A percentile compares a stretch with the other conserved stretches of the same genome.
phyloP scores from a whole-genome alignment of 2,797 vertebrate genomes.

The Thalassophryne amazonica region DNA sequence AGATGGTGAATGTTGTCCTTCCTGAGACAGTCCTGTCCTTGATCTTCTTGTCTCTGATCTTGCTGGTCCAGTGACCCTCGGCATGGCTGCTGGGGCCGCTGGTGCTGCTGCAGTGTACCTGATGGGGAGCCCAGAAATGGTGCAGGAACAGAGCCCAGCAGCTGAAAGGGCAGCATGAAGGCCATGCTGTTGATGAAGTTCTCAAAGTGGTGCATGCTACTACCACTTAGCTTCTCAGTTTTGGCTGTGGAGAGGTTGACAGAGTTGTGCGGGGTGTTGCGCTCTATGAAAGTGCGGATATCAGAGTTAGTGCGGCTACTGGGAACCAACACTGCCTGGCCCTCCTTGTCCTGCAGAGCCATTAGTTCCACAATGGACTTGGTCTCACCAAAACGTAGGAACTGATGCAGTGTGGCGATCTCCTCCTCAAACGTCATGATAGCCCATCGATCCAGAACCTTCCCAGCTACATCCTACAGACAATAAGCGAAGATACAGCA shows the following conservation, averaged over 20 bases:
- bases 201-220: constrained; percentile 90
- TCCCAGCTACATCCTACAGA: constrained; percentile 90
- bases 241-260: constrained; percentile 65
- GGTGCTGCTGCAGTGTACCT: constrained; percentile 77
- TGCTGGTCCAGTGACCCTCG: constrained; percentile 58
- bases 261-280: constrained; percentile 80
- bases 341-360: constrained; percentile 96
- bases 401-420: constrained; percentile 93
- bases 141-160: constrained; percentile 88
- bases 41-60: constrained; percentile 41
- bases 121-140: constrained; percentile 85
- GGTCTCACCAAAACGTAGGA: constrained; percentile 97
- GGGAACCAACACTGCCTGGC: constrained; percentile 85
- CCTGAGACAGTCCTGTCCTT: constrained; percentile 16
- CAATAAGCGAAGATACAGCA: background rate
- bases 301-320: constrained; percentile 87
- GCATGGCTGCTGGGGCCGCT: constrained; percentile 67
- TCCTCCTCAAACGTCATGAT: constrained; percentile 98
- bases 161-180: constrained; percentile 94
- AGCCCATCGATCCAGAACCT: constrained; percentile 95
- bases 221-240: constrained; percentile 80
- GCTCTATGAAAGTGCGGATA: constrained; percentile 95
- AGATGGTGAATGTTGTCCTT: constrained; percentile 48
- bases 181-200: constrained; percentile 93
- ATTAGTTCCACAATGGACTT: constrained; percentile 98